These are phyloP conservation scores for Drosophila atroscutellata DNA, from an alignment of 2,888 invertebrate species.

Conservation along the genomic window DNA sequence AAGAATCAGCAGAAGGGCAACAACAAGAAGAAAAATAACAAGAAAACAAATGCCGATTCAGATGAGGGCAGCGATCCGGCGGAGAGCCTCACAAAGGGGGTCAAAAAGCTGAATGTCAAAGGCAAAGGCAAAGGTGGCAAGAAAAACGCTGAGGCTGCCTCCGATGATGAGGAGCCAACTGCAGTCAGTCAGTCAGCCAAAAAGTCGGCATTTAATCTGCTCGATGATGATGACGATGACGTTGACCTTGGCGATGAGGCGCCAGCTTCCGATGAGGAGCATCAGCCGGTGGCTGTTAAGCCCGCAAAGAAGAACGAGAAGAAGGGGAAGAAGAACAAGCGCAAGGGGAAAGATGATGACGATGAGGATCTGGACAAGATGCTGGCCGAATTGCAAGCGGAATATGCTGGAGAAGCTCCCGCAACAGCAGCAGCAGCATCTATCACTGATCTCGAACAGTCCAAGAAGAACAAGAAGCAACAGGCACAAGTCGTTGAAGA, in stretches of 20 bases:
- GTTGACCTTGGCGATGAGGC: conserved; percentile 40
- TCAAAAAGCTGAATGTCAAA: conserved; percentile 87
- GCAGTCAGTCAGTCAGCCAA: conserved; percentile 82
- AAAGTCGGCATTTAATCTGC: conserved; percentile 88
- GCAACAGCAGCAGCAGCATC: conserved; percentile 81
- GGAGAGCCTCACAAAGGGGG: conserved; percentile 85
- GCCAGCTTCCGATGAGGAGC: conserved; percentile 63
- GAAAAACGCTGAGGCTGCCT: conserved; percentile 78
- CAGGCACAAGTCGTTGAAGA: conserved; percentile 37
- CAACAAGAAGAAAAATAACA: conserved; percentile 80
- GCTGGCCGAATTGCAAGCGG: conserved; percentile 90
- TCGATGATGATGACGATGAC: conserved; percentile 87
- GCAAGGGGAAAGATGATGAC: conserved; percentile 91
- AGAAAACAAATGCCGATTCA: conserved; percentile 74
- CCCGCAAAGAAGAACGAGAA: conserved; percentile 86
- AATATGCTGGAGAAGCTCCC: conserved; percentile 91
- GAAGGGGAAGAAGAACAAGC: conserved; percentile 90
- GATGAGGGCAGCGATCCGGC: conserved; percentile 86
- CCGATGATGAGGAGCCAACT: conserved; percentile 78
- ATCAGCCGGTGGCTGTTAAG: conserved; percentile 85
- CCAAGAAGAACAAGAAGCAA: conserved; percentile 79
- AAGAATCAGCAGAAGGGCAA: conserved; percentile 83
- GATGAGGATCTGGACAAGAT: conserved; percentile 92
- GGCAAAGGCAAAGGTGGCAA: conserved; percentile 84
- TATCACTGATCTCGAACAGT: conserved; percentile 69